These are phyloP conservation scores for Acanthococcus lagerstroemiae DNA, from an alignment of 2,888 invertebrate genomes.

Conservation along the genomic window DNA sequence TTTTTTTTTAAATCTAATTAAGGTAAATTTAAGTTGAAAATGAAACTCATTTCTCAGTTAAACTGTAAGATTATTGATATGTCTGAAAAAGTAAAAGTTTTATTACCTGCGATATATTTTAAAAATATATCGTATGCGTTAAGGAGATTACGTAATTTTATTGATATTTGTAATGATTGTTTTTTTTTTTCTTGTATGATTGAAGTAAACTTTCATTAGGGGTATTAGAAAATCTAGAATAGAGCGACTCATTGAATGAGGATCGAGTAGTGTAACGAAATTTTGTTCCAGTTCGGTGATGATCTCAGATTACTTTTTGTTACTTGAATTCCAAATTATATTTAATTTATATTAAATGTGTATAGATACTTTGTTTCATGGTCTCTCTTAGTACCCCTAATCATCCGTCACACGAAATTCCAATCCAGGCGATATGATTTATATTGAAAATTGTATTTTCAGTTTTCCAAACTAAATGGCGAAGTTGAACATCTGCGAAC, in stretches of 20 bases:
- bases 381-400: background rate
- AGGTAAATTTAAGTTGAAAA: background rate
- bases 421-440: background rate
- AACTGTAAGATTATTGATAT: conserved; percentile 7
- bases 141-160: conserved; percentile 6
- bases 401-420: background rate
- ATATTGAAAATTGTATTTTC: background rate
- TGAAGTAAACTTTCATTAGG: no score
- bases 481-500: background rate
- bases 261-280: no score
- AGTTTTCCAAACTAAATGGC: background rate
- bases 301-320: conserved; percentile 14
- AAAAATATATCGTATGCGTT: background rate
- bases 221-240: no score
- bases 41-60: conserved; percentile 8
- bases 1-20: conserved; percentile 3
- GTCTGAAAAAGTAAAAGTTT: background rate
- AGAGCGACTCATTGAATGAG: no score
- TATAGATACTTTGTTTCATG: background rate
- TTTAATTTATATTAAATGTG: background rate
- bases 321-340: no score
- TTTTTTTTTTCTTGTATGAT: conserved; percentile 6
- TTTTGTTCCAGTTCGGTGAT: no score
- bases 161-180: conserved; percentile 3
- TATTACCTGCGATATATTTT: conserved; percentile 11